Percentiles rank a stretch among this genome's conserved stretches.
Evolutionary conservation across 2,113 vertebrate genomes (phyloP).

Genomic region (Hydropotes inermis): DNA sequence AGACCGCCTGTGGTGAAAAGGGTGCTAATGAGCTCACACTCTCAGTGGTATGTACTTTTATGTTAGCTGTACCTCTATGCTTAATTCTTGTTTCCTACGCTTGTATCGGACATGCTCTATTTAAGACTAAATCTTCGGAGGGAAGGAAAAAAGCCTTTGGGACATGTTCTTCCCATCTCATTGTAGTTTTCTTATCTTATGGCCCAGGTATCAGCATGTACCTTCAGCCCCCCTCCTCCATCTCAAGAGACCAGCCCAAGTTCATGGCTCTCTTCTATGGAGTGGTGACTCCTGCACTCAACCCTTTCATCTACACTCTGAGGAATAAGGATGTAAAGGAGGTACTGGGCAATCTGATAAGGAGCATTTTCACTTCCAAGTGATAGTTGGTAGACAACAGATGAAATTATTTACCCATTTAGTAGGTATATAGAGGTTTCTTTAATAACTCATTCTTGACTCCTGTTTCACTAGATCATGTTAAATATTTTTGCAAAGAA

Average conservation of each 20-base stretch:
- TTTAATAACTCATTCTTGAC: not conserved
- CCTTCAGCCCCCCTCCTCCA: not conserved
- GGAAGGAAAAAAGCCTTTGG: slow-evolving; percentile 53
- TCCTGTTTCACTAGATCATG: not conserved
- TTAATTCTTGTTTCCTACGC: slow-evolving; percentile 55
- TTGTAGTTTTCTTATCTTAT: slow-evolving; percentile 60
- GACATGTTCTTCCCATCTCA: slow-evolving; percentile 56
- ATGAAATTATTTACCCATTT: not conserved
- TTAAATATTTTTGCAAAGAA: not conserved
- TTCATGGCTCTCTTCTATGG: slow-evolving; percentile 34
- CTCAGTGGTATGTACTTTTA: slow-evolving; percentile 12
- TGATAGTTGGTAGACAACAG: not conserved
- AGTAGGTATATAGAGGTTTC: not conserved
- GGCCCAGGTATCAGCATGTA: not conserved
- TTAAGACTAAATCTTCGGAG: not conserved
- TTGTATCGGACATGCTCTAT: slow-evolving; percentile 6
- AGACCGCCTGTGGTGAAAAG: slow-evolving; percentile 31
- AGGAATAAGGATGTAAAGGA: not conserved
- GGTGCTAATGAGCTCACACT: not conserved
- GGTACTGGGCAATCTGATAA: not conserved
- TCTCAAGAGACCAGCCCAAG: not conserved
- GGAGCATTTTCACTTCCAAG: not conserved
- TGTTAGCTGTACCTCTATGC: slow-evolving; percentile 1
- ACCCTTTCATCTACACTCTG: not conserved
- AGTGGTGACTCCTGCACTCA: not conserved